phyloP scores from a whole-genome alignment of 2,888 invertebrate genomes.

The Gandaritis pyraliata region DNA sequence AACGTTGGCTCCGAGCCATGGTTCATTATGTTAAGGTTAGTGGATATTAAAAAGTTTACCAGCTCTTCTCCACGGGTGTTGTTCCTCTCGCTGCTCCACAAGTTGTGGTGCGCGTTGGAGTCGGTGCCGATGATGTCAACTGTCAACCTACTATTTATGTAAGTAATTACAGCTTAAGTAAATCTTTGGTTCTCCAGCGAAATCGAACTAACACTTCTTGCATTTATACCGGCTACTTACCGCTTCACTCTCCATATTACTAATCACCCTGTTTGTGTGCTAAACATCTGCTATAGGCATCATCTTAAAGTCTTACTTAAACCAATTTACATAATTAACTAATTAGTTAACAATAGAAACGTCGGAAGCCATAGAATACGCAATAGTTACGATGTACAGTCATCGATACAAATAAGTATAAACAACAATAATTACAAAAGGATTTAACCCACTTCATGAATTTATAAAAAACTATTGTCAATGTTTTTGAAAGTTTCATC shows the following conservation, averaged over 20 bases:
- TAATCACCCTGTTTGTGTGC: neutral
- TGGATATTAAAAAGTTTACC: too few species aligned
- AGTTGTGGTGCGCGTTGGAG: too few species aligned
- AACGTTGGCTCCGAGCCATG: too few species aligned
- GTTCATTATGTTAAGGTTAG: too few species aligned
- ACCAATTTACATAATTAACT: conserved; percentile 21
- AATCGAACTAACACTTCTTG: neutral
- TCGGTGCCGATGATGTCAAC: too few species aligned
- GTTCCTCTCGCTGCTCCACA: too few species aligned
- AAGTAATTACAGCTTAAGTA: neutral
- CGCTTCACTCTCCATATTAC: neutral
- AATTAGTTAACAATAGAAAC: conserved; percentile 27
- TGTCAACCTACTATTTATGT: too few species aligned
- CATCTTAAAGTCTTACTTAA: conserved; percentile 13
- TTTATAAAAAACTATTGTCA: too few species aligned
- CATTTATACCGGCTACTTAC: neutral
- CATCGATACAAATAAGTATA: neutral
- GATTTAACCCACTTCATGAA: too few species aligned
- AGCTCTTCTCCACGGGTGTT: too few species aligned
- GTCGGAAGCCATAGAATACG: conserved; percentile 21
- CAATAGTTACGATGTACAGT: conserved; percentile 1
- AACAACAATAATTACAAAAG: too few species aligned
- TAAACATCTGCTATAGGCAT: neutral
- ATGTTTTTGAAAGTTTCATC: too few species aligned
- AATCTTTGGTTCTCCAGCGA: neutral